Conservation (phyloP, 2,888 invertebrate species). For the Microplitis manilae region DNA sequence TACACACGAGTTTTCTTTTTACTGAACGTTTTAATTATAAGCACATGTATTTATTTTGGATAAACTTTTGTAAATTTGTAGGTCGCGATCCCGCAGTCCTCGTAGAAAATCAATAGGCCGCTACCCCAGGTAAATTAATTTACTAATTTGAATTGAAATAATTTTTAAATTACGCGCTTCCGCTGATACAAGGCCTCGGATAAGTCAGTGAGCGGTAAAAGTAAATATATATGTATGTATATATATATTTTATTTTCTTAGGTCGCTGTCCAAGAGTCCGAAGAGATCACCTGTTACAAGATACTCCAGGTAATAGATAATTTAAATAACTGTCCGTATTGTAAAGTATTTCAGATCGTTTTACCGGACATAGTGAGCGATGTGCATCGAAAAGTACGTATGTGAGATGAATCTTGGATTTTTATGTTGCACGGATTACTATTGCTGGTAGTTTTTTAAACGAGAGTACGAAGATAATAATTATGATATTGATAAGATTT, state of each 20-base stretch:
- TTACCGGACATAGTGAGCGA: slow-evolving; percentile 12
- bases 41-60: slow-evolving; percentile 7
- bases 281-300: slow-evolving; percentile 57
- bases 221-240: slow-evolving; percentile 20
- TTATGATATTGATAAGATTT: neutral
- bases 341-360: slow-evolving; percentile 19
- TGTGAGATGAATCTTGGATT: neutral
- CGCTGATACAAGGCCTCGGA: slow-evolving; percentile 43
- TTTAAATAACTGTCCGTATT: slow-evolving; percentile 21
- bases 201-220: neutral
- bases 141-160: neutral
- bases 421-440: neutral
- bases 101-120: slow-evolving; percentile 53
- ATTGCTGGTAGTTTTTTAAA: slow-evolving; percentile 8
- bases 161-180: neutral
- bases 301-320: slow-evolving; percentile 63
- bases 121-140: slow-evolving; percentile 33
- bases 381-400: slow-evolving; percentile 13
- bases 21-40: neutral
- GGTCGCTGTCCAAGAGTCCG: slow-evolving; percentile 66
- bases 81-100: slow-evolving; percentile 65
- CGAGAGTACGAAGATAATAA: neutral
- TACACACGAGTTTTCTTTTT: neutral
- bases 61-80: slow-evolving; percentile 52
- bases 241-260: slow-evolving; percentile 62